Evolutionary conservation across 2,888 invertebrate genomes (phyloP), one percentile per base, ranked within the genome.

Genomic region (Melinaea marsaeus): DNA sequence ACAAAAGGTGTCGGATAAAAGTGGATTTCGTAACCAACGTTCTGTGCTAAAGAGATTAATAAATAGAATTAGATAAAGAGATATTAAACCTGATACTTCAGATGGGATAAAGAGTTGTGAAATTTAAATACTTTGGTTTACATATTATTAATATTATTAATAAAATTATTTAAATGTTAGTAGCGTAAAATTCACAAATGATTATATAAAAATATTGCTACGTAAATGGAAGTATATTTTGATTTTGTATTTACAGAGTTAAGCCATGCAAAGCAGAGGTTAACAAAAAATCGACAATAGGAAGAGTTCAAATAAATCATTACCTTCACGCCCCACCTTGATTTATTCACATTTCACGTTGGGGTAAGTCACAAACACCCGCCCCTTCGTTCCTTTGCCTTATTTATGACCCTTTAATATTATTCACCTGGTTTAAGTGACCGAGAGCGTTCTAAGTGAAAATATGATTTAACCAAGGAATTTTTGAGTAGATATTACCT

Each of bases 251-350:
- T 7, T 32, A 51, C 51, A 51, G 42, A 42, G 51, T 51, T 22
- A 32, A 51, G 51, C 32, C 32, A 32, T 51, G 48, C n/a, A 48
- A 7, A 51, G 22, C 57, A 58, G 57, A 48, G 11, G 55, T 35
- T 54, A 13, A 58, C 45, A 22, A 46, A 55, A 46, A 62, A 62
- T 62, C 58, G 35, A 58, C 55, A 42, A 47, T 33, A 55, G 58
- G 58, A 76, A 75, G 74, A 77, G 75, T 77, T 75, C 72, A 73
- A 75, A 80, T 82, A 83, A 81, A 84, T 83, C 78, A 84, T 80
- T 78, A 78, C 71, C 76, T 80, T 77, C 75, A 78, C 80, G 79
- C 79, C 77, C 78, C 63, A 72, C 69, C 72, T 75, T 83, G 83
- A 85, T 86, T 84, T 84, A 85, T 85, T 78, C 74, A 72, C 74